Base-by-base conservation (phyloP, 1,140 invertebrate species). In the Elymnias hypermnestra region DNA sequence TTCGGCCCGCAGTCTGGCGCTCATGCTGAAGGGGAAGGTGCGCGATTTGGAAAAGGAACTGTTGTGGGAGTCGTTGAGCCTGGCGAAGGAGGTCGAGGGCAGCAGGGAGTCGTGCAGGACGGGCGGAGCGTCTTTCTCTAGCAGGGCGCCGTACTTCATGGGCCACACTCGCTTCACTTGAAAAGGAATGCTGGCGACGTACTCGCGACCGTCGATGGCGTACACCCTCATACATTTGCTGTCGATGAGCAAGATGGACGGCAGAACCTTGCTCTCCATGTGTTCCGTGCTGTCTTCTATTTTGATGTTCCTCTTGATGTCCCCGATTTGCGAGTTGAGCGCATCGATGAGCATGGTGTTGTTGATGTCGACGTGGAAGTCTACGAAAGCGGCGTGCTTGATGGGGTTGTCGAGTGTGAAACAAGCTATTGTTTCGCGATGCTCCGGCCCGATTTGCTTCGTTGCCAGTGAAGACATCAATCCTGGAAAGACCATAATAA, bases 401-500 rank as follows among this genome's bases (percentile, higher is more conserved):
- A 98, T 92, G 17, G 92, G 89, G 19, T 91, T 89, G 51, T 95
- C 92, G 59, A 93, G 90, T 2, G 94, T 96, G 67, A 94, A 97
- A 31, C 91, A 92, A 53, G 89, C 88, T 19, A 91, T 90, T 47
- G 90, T 88, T 60, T 87, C 84, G 47, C 87, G 72, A 17, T 85
- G 83, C 57, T 87, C 88, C 15, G 72, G 62, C 8, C 72, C 75
- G 17, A 69, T 76, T 12, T 75, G 42, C 60, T 81, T 86, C 52
- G 63, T 83, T 46, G 57, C 85, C 47, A 81, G 83, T 47, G 74
- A 75, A 23, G 72, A 89, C 23, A 84, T 69, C 28, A 86, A 50
- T 9, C 85, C 85, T 87, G 47, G 21, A 69, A 68, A n/a, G 38
- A 28, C 4, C 45, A 22, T 14, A 33, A 12, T 13, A 9, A 14